Percentiles rank a stretch among this genome's conserved stretches.
These are phyloP conservation scores for Charina bottae DNA, from an alignment of 2,113 vertebrate genomes.

Conservation along the genomic window DNA sequence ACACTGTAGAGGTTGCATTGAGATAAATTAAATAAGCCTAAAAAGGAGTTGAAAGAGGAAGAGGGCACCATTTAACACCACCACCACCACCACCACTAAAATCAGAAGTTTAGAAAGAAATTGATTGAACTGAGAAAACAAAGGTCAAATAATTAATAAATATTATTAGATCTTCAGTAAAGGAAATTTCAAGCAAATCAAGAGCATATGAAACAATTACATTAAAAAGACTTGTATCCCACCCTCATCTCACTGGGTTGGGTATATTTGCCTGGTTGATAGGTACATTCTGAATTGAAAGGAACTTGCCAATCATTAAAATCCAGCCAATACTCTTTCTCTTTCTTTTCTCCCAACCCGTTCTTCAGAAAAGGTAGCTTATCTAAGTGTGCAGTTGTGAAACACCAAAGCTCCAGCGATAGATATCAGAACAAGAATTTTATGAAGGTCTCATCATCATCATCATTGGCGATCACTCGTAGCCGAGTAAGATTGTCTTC, in stretches of 20 bases:
- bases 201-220: not conserved
- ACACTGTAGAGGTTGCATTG: not conserved
- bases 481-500: no score
- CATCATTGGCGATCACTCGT: no score
- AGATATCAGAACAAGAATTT: not conserved
- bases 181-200: not conserved
- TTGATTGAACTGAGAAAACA: not conserved
- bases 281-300: not conserved
- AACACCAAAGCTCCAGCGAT: not conserved
- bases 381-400: not conserved
- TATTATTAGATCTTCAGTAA: not conserved
- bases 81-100: not conserved
- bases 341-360: not conserved
- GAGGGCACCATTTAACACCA: not conserved
- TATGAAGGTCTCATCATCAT: not conserved
- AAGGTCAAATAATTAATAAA: not conserved
- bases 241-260: not conserved
- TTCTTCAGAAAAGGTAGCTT: not conserved
- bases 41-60: not conserved
- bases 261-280: not conserved
- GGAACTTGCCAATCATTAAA: not conserved
- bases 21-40: not conserved
- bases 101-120: not conserved
- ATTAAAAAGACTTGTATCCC: not conserved
- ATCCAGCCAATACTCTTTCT: not conserved